Evolutionary conservation across 2,113 vertebrate genomes (phyloP), one percentile per base, ranked within the genome.

Genomic region (Psittacula cyanocephala): DNA sequence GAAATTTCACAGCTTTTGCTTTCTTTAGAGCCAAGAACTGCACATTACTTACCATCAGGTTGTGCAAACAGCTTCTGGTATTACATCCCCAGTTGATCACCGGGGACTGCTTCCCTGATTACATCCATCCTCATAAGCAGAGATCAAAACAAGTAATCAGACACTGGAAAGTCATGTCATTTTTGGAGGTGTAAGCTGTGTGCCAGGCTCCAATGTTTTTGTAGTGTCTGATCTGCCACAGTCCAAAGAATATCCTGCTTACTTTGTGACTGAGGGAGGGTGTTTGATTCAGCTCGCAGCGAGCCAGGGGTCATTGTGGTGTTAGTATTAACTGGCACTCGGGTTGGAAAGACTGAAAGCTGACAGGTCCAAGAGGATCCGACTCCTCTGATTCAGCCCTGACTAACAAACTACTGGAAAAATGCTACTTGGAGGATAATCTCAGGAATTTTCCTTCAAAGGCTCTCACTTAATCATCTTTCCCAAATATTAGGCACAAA

Each of bases 331-430:
- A 91, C 88, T 89, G 92, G 88, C 92, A 91, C 83, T 81, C 0
- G 8, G 53, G n/a, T 10, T 94, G 96, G 95, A 95, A 92, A 94
- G 81, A 70, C 93, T 84, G 74, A 62, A 63, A 84, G 70, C 69
- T 7, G 44, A 86, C 77, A 68, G 76, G 88, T 83, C 96, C 92
- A 91, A 91, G 81, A 96, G 88, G 75, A 91, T 63, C 65, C 0
- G 6, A 37, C 92, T 88, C 88, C 86, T 91, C 90, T 93, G 92
- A 95, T 88, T 94, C 95, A 94, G 77, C 80, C 67, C 86, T 96
- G 96, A 96, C 91, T 96, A 93, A 95, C 77, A 35, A 39, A 2
- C 1, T 76, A 44, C 72, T 6, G 76, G 80, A 95, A 96, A 94
- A 95, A 77, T 0, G 59, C 69, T 43, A 53, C 70, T 70, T 0